Evolutionary conservation across 2,113 vertebrate species (phyloP).

Genomic region (Phoxinus phoxinus): DNA sequence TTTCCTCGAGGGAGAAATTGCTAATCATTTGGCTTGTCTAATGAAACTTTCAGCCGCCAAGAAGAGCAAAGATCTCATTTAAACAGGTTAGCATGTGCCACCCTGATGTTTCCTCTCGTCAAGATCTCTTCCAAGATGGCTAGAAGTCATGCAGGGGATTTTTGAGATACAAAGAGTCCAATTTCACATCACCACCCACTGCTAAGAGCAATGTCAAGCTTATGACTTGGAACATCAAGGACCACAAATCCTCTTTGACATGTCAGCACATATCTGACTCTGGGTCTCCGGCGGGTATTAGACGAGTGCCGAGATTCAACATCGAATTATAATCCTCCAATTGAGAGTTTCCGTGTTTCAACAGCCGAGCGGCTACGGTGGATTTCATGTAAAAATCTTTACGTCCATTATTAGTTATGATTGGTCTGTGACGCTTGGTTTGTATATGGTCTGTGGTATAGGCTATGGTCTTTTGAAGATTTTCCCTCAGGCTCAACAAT

Average conservation of each 20-base stretch:
- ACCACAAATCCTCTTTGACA: conserved; percentile 57
- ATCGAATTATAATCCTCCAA: conserved; percentile 38
- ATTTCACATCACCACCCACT: conserved; percentile 18
- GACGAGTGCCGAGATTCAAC: conserved; percentile 20
- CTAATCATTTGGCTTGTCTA: conserved; percentile 31
- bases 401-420: background rate
- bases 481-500: background rate
- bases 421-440: background rate
- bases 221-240: conserved; percentile 32
- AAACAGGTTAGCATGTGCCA: conserved; percentile 8
- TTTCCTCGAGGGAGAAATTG: background rate
- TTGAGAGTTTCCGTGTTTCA: conserved; percentile 20
- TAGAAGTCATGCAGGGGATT: background rate
- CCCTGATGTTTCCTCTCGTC: conserved; percentile 14
- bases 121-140: background rate
- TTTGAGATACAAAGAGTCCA: conserved; percentile 24
- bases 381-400: background rate
- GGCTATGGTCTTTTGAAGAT: background rate
- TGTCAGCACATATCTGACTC: conserved; percentile 54
- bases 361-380: background rate
- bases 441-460: background rate
- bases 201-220: conserved; percentile 33
- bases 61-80: conserved; percentile 14
- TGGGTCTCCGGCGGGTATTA: conserved; percentile 46
- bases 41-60: conserved; percentile 6